Evolutionary conservation across 1,140 invertebrate genomes (phyloP), one percentile per base, ranked within the genome.

Genomic region (Trichogramma pretiosum): DNA sequence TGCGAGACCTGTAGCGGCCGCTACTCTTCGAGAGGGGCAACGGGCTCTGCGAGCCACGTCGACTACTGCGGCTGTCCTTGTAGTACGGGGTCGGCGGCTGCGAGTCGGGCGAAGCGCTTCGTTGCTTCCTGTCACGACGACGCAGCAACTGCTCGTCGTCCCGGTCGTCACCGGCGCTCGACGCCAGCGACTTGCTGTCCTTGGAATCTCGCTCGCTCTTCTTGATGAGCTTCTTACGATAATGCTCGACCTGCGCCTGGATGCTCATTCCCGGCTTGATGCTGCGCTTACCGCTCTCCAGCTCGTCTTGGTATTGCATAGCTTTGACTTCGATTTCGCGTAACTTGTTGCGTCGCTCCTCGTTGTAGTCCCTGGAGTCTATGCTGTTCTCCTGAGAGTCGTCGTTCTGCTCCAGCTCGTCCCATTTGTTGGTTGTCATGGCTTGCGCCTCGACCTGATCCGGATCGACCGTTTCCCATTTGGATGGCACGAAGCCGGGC

Each of bases 391-490:
- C 70, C 44, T 68, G 68, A 26, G 65, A 72, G 54, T 73, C 70
- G 24, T 73, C 65, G 57, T 76, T 69, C 59, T 78, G 75, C 55
- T 80, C 80, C 45, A 85, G 65, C 57, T 80, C 68, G 59, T 92
- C 88, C 88, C 89, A 92, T 64, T 91, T 90, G 49, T 85, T 89
- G 3, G 86, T 89, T 2, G 88, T 90, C 74, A 90, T 88, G 17
- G 87, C 89, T 69, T 91, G 87, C 13, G 86, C 85, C 67, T 90
- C 86, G 21, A 87, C 60, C 65, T 85, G 78, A 59, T 89, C 81
- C 2, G 87, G 87, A 72, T 94, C 90, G 5, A 97, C 87, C 21
- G 86, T 92, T 77, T 98, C 93, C 93, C 93, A 98, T 63, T 91
- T 88, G 0, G 92, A 94, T 8, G 87, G 86, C 30, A 92, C 82